These are phyloP conservation scores for Hypercompe scribonia DNA, from an alignment of 2,888 invertebrate species.

Conservation along the genomic window DNA sequence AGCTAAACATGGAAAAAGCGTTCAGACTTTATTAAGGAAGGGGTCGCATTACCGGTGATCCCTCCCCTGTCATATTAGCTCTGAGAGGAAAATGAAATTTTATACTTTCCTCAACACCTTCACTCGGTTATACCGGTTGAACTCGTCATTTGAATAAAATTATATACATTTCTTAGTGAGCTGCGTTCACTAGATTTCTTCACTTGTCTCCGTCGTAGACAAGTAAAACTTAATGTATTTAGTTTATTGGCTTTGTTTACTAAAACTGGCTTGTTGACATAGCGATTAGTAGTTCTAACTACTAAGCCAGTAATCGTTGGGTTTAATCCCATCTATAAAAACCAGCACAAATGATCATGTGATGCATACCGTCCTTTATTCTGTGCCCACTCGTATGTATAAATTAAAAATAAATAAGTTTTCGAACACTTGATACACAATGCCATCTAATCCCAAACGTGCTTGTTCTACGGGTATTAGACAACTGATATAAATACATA, in stretches of 20 bases:
- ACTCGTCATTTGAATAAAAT: conserved; percentile 28
- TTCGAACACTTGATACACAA: too few species aligned
- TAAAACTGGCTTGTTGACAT: background rate
- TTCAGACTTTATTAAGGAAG: conserved; percentile 46
- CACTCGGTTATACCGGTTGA: conserved; percentile 26
- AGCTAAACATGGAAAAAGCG: conserved; percentile 27
- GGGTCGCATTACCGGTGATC: conserved; percentile 45
- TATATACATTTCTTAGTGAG: conserved; percentile 22
- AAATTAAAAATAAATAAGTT: too few species aligned
- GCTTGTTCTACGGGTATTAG: too few species aligned
- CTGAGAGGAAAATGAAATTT: conserved; percentile 59
- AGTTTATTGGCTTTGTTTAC: background rate
- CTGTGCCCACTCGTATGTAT: too few species aligned
- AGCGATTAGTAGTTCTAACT: too few species aligned
- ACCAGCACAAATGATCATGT: too few species aligned
- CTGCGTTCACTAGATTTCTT: too few species aligned
- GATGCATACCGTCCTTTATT: too few species aligned
- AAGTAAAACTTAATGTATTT: background rate
- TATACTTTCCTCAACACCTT: conserved; percentile 39
- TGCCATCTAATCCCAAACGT: too few species aligned
- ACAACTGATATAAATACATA: too few species aligned
- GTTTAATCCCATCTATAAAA: too few species aligned
- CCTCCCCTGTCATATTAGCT: conserved; percentile 59
- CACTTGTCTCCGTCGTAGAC: background rate
- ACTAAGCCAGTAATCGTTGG: too few species aligned